Evolutionary conservation across 1,140 invertebrate species (phyloP), one percentile per base, ranked within the genome.

Genomic region (Drosophila athabasca): DNA sequence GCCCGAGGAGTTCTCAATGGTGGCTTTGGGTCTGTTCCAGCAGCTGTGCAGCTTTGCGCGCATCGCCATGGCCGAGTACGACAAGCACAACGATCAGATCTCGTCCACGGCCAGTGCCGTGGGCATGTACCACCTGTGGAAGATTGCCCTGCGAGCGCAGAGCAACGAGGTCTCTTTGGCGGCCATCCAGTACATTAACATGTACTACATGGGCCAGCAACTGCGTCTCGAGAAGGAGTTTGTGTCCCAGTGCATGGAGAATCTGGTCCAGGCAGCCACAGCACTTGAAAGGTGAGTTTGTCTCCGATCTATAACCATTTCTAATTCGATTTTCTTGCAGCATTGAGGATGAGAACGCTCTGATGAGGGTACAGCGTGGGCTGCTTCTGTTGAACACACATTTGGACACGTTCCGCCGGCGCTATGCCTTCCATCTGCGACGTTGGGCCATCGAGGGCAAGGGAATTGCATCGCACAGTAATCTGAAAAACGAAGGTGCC

Each of bases 151-250:
- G 0, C 93, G 95, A 70, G 97, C 97, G 1, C 95, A 95, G 67
- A 98, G 96, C 90, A 97, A 96, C 93, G 97, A 98, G 91, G 97
- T 98, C 0, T 98, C 97, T 67, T 95, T 98, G 94, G 96, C 97
- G 5, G 97, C 97, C 1, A 98, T 98, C 62, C 97, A 98, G 85
- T 97, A 97, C 89, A 93, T 98, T 35, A 98, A 98, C 90, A 95
- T 95, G 78, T 98, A 97, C 85, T 99, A 98, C 92, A 97, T 98
- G 94, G 96, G 96, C 24, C 95, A 96, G 71, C 96, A 97, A 91
- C 89, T 98, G 24, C 96, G 97, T 59, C 95, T 97, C 72, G 97
- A 98, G 91, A 95, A 96, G 62, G 97, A 98, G 87, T 98, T 99
- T 92, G 96, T 98, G 1, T 94, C 95, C 1, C 95, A 97, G 69